Base-by-base conservation (phyloP, 2,113 vertebrate genomes). In the Phylloscopus trochiloides region DNA sequence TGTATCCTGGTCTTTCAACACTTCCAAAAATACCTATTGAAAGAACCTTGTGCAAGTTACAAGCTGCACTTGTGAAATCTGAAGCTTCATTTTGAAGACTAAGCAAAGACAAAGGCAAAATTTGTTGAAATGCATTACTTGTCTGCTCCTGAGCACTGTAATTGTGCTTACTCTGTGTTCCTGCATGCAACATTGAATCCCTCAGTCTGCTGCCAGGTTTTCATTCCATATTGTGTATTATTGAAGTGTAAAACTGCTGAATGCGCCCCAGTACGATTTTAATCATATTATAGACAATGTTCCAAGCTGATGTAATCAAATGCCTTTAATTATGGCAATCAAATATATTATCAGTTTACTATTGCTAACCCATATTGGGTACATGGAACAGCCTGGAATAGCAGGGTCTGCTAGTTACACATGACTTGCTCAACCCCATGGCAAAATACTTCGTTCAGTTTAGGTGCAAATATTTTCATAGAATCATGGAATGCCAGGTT, bases 131-230 rank as follows among this genome's bases (percentile, higher is more conserved):
- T 62, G 61, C 68, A 58, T 87, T 89, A 36, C 82, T 85, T 62
- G 82, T 75, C 93, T 52, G 62, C 81, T 91, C 51, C 52, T 87
- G 71, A 87, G 82, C 42, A 26, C 43, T 62, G 55, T 68, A 96
- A 95, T 79, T 92, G 78, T 85, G 96, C 93, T 97, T 94, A 92
- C 91, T 89, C 89, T 77, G 83, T 96, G 92, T 92, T 88, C 57
- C 92, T 94, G 59, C 81, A 89, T 50, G 75, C 80, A 51, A 88
- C 75, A 86, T 14, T 91, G 90, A 88, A 42, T 71, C 75, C 72
- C 70, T 90, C 94, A 91, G 81, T 9, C 65, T 90, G 68, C 86
- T 86, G 91, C 87, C 68, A 93, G 92, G 84, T 94, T 92, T 96
- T 54, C 88, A 89, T 88, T 66, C 66, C 90, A 87, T 95, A 95